Percentiles rank a stretch among this genome's conserved stretches.
These are phyloP conservation scores for Chironomus striatipennis DNA, from an alignment of 1,140 invertebrate species.

Conservation along the genomic window DNA sequence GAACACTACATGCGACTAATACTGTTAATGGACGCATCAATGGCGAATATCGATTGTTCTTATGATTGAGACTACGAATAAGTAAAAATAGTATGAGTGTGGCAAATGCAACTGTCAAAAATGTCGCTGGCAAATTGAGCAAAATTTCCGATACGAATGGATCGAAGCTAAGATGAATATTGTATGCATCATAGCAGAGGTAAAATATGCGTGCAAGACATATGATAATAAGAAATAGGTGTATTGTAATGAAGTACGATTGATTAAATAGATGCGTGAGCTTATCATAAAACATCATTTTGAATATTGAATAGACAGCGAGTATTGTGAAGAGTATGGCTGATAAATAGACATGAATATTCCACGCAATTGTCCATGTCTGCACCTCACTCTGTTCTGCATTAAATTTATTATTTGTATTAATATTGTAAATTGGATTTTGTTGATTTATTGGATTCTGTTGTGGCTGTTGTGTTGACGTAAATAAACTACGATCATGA, in stretches of 20 bases:
- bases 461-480: not conserved
- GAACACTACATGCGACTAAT: conserved; percentile 59
- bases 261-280: conserved; percentile 68
- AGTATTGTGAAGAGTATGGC: conserved; percentile 73
- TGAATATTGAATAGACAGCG: conserved; percentile 71
- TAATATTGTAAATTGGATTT: conserved; percentile 18
- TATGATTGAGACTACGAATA: conserved; percentile 57
- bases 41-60: conserved; percentile 53
- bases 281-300: conserved; percentile 70
- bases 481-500: conserved; percentile 32
- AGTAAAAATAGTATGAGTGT: conserved; percentile 76
- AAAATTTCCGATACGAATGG: conserved; percentile 72
- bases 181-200: conserved; percentile 83
- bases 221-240: conserved; percentile 68
- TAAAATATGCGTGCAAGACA: conserved; percentile 75
- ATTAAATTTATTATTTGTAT: not conserved
- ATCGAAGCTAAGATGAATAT: conserved; percentile 65
- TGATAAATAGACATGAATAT: conserved; percentile 76
- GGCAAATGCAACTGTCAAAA: conserved; percentile 75
- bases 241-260: conserved; percentile 75
- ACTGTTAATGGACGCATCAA: conserved; percentile 65
- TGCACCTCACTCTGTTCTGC: conserved; percentile 34
- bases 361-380: conserved; percentile 75
- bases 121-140: conserved; percentile 71
- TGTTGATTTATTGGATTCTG: conserved; percentile 10